Conservation (phyloP, 2,113 vertebrate genomes). For the Dipodomys spectabilis region DNA sequence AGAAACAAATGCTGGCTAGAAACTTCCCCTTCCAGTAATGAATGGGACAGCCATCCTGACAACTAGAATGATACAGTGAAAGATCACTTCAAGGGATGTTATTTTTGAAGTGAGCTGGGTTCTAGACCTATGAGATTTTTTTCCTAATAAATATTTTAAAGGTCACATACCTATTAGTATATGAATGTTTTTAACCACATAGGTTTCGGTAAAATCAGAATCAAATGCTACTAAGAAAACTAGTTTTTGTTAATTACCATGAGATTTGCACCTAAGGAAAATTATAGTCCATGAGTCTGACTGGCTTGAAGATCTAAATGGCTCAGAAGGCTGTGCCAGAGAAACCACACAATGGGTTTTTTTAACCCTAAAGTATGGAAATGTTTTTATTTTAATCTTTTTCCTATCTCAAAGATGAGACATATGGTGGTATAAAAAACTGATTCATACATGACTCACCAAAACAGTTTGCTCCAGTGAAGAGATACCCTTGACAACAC, state of each 20-base stretch:
- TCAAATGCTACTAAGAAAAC: conserved; percentile 79
- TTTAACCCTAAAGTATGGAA: conserved; percentile 67
- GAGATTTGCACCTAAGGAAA: conserved; percentile 61
- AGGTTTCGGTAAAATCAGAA: conserved; percentile 83
- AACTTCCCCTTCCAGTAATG: neutral
- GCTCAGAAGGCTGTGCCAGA: conserved; percentile 19
- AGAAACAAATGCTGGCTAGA: neutral
- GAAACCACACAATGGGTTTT: conserved; percentile 75
- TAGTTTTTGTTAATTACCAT: neutral
- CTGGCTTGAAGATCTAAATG: conserved; percentile 50
- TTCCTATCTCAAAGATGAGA: conserved; percentile 66
- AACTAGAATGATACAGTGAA: too few species aligned
- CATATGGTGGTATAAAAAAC: neutral
- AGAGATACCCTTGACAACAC: neutral
- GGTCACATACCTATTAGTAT: conserved; percentile 76
- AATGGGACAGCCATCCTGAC: too few species aligned
- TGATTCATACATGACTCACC: neutral
- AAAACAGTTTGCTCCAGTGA: neutral
- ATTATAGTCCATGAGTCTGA: neutral
- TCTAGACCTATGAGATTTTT: conserved; percentile 37
- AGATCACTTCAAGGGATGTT: neutral
- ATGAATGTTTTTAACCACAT: conserved; percentile 82
- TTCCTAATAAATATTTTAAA: conserved; percentile 76
- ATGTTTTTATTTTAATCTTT: conserved; percentile 75
- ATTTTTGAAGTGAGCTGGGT: conserved; percentile 33